Evolutionary conservation across 2,888 invertebrate species (phyloP), one percentile per base, ranked within the genome.

Genomic region (Mythimna ferrago): DNA sequence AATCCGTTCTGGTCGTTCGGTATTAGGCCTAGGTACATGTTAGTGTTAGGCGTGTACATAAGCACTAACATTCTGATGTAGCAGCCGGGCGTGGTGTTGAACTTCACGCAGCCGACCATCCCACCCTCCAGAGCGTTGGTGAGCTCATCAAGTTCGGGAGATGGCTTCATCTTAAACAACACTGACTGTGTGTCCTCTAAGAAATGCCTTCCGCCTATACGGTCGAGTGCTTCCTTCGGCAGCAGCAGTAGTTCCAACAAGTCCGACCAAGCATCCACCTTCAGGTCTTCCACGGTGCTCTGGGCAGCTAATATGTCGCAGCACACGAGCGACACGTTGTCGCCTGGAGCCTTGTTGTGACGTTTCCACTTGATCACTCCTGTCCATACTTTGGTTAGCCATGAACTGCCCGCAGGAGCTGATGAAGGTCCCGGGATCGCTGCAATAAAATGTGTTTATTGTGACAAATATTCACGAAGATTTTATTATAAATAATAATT

Each of bases 71-170:
- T 68, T 32, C 62, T 68, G 6, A 68, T n/a, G 41, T 19, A 44
- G 51, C 79, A 65, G 21, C 38, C 61, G 9, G 51, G 53, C 0
- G 65, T 2, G 2, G 68, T 32, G 9, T 60, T 35, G 35, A 79
- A 53, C 41, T 66, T 79, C 3, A 78, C 32, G 11, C 60, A 76
- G 38, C 70, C 76, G 2, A 76, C 16, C 76, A 70, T 76, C 11
- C 70, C 70, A 21, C 26, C 41, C 14, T 14, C 9, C 32, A 76
- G 60, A n/a, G 70, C 63, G 0, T 14, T 44, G 11, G 53, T 76
- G 1, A 76, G 63, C 14, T 70, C 54, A n/a, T 64, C 63, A 6
- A 63, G 53, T 56, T 60, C 76, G 2, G 35, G 32, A 21, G 70
- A 54, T 1, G 62, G 53, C 21, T 32, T 48, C 58, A 76, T 63